Evolutionary conservation across 64 coral and sea anemone species (phyloP).

Genomic region (Porites lutea): DNA sequence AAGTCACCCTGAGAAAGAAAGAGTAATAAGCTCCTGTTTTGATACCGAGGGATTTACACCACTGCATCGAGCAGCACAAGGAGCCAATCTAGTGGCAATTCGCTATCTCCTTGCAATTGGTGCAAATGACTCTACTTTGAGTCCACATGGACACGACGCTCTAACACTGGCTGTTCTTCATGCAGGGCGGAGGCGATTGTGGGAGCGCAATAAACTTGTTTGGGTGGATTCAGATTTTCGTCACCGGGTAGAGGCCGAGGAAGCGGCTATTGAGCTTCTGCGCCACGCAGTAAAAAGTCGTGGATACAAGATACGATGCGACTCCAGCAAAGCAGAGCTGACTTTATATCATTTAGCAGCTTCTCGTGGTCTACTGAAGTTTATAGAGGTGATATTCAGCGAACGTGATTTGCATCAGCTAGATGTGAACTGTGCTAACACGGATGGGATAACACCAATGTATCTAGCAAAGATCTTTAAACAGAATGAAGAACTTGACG

Average conservation of each 20-base stretch:
- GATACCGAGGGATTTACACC: constrained; percentile 8
- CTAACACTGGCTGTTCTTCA: neutral
- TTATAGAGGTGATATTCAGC: neutral
- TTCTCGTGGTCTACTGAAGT: constrained; percentile 13
- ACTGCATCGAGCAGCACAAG: constrained; percentile 2
- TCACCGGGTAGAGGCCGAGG: neutral
- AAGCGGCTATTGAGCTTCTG: neutral
- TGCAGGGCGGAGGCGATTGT: neutral
- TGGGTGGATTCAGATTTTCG: too few species aligned
- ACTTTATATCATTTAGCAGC: constrained; percentile 53
- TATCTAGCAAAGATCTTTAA: constrained; percentile 32
- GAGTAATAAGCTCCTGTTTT: neutral
- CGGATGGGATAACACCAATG: constrained; percentile 42
- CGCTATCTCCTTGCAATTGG: neutral
- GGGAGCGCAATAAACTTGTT: neutral
- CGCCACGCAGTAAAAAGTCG: neutral
- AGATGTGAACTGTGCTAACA: constrained; percentile 24
- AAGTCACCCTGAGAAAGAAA: neutral
- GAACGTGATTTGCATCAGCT: neutral
- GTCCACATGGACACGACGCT: neutral
- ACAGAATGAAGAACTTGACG: neutral
- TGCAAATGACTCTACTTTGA: neutral
- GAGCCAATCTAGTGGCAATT: neutral
- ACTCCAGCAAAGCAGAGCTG: neutral
- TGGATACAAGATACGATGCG: neutral